A percentile compares a stretch with the other conserved stretches of the same genome.
Conservation (phyloP, 2,888 invertebrate species). For the Amphimallon solstitiale region DNA sequence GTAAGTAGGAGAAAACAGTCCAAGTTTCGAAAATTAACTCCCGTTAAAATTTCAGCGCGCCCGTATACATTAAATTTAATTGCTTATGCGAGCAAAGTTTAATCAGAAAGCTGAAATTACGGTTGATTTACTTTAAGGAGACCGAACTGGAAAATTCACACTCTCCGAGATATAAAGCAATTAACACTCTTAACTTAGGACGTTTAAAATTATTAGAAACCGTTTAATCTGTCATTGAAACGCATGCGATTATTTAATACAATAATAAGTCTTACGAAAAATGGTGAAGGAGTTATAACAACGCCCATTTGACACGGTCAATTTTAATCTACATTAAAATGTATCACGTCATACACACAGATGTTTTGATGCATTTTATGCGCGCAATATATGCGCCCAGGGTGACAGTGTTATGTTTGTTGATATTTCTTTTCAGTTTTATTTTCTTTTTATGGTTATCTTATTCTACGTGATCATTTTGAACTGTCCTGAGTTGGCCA, state of each 20-base stretch:
- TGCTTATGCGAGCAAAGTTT: constrained; percentile 7
- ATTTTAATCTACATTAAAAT: too few species aligned
- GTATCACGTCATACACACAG: too few species aligned
- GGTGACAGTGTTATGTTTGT: too few species aligned
- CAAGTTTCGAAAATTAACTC: constrained; percentile 3
- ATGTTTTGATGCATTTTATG: too few species aligned
- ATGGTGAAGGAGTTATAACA: too few species aligned
- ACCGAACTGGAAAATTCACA: not conserved
- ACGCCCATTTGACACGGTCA: too few species aligned
- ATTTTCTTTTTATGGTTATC: too few species aligned
- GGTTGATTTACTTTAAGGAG: constrained; percentile 7
- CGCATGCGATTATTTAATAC: not conserved
- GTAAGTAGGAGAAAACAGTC: not conserved
- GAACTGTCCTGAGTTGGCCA: too few species aligned
- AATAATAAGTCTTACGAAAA: not conserved
- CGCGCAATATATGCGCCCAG: too few species aligned
- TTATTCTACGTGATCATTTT: too few species aligned
- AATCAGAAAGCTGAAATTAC: constrained; percentile 17
- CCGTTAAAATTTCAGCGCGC: constrained; percentile 6
- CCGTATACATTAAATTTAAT: constrained; percentile 16
- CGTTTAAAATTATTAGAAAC: too few species aligned
- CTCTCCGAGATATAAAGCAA: not conserved
- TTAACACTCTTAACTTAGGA: not conserved
- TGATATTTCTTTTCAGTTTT: too few species aligned
- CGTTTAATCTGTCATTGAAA: not conserved